phyloP scores from a whole-genome alignment of 2,888 invertebrate genomes.

The Rhabditophanes sp. region DNA sequence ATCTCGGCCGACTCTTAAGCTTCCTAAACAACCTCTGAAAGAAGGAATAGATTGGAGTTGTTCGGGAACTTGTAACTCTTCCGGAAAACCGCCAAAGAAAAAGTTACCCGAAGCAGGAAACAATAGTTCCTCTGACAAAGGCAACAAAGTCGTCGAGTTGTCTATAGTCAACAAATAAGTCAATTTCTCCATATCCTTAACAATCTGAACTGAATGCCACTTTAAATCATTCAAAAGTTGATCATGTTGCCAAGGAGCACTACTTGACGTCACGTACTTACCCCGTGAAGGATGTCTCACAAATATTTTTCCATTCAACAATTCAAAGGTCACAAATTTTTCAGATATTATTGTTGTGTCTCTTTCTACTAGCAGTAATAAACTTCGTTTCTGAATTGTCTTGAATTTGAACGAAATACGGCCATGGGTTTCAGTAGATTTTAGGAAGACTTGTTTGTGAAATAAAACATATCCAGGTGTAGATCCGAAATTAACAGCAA shows the following conservation, averaged over 20 bases:
- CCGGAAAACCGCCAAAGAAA: slow-evolving; percentile 7
- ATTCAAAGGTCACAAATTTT: slow-evolving; percentile 5
- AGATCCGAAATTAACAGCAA: slow-evolving; percentile 3
- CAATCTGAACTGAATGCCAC: slow-evolving; percentile 10
- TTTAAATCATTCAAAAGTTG: slow-evolving; percentile 14
- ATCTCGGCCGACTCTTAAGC: slow-evolving; percentile 9
- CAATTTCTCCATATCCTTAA: slow-evolving; percentile 4
- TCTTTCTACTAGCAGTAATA: slow-evolving; percentile 4
- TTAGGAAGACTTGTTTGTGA: background rate
- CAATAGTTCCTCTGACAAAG: too few relatives aligned
- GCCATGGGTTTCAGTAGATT: slow-evolving; percentile 8
- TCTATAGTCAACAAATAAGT: slow-evolving; percentile 1
- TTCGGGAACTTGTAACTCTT: slow-evolving; percentile 5
- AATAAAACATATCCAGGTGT: slow-evolving; percentile 4
- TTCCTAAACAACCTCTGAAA: slow-evolving; percentile 12
- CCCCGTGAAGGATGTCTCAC: too few relatives aligned
- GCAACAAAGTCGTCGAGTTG: slow-evolving; percentile 2
- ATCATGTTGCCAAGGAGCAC: too few relatives aligned
- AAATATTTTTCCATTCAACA: too few relatives aligned
- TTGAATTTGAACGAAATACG: slow-evolving; percentile 36
- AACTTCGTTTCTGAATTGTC: slow-evolving; percentile 14
- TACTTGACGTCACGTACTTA: too few relatives aligned
- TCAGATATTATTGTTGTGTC: slow-evolving; percentile 4
- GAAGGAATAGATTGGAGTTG: slow-evolving; percentile 6
- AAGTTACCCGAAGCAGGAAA: slow-evolving; percentile 1